Percentiles rank a stretch among this genome's conserved stretches.
Conservation (phyloP, 23 tunicate species). For the Ciona savignyi region DNA sequence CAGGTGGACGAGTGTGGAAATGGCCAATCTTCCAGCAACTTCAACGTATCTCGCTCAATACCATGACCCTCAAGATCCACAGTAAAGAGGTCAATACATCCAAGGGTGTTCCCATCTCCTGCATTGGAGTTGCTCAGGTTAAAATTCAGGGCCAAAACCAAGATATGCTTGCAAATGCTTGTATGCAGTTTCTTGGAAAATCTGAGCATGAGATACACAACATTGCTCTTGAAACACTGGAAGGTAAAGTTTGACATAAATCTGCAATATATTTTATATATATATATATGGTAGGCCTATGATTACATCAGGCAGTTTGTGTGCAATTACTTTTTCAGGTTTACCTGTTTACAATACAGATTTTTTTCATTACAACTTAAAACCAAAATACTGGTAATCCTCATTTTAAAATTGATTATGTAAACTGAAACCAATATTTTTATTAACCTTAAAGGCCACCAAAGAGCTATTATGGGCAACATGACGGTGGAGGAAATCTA, state of each 20-base stretch:
- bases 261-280: not conserved
- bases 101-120: slow-evolving; percentile 89
- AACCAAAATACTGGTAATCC: too few species aligned
- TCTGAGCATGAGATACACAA: slow-evolving; percentile 56
- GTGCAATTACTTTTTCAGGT: not conserved
- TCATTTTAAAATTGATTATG: too few species aligned
- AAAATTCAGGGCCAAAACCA: slow-evolving; percentile 83
- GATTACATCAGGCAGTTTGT: not conserved
- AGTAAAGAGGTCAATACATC: slow-evolving; percentile 62
- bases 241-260: slow-evolving; percentile 31
- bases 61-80: slow-evolving; percentile 86
- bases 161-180: slow-evolving; percentile 88
- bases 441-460: slow-evolving; percentile 17
- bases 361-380: not conserved
- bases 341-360: not conserved
- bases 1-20: slow-evolving; percentile 88
- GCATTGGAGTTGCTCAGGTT: slow-evolving; percentile 94
- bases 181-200: slow-evolving; percentile 96
- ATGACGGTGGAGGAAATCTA: slow-evolving; percentile 71
- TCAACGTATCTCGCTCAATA: slow-evolving; percentile 83
- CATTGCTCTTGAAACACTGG: slow-evolving; percentile 91
- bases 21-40: slow-evolving; percentile 86
- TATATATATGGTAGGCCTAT: not conserved
- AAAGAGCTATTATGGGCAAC: slow-evolving; percentile 64
- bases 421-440: not conserved